These are phyloP conservation scores for Serripes groenlandicus DNA, from an alignment of 2,888 invertebrate species.

Conservation along the genomic window DNA sequence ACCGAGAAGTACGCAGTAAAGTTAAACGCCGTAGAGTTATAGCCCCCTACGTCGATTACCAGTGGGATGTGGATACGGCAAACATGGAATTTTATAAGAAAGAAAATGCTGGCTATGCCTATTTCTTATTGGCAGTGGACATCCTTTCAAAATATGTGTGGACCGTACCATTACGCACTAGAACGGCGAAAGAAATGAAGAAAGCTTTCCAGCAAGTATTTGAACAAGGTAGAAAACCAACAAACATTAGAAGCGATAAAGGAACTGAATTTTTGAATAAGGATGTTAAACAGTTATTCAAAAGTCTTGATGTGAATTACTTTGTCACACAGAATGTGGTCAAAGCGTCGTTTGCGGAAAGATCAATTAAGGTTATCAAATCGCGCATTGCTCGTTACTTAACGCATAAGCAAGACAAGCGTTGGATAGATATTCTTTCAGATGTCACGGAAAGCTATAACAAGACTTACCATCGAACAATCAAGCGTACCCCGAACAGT, in stretches of 20 bases:
- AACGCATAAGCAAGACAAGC: slow-evolving; percentile 43
- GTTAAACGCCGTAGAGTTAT: slow-evolving; percentile 51
- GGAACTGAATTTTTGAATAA: slow-evolving; percentile 54
- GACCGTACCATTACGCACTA: slow-evolving; percentile 40
- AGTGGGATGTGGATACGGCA: slow-evolving; percentile 62
- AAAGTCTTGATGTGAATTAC: slow-evolving; percentile 34
- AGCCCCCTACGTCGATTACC: slow-evolving; percentile 56
- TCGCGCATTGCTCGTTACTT: slow-evolving; percentile 43
- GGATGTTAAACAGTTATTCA: slow-evolving; percentile 33
- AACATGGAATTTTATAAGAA: slow-evolving; percentile 48
- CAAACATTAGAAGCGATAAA: slow-evolving; percentile 31
- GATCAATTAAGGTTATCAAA: slow-evolving; percentile 54
- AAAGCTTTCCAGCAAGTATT: slow-evolving; percentile 46
- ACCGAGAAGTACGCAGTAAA: slow-evolving; percentile 39
- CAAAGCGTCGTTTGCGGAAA: slow-evolving; percentile 45
- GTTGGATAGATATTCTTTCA: slow-evolving; percentile 42
- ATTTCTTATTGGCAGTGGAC: slow-evolving; percentile 51
- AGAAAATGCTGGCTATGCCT: slow-evolving; percentile 51
- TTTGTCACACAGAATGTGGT: slow-evolving; percentile 51
- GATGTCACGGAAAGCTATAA: slow-evolving; percentile 55
- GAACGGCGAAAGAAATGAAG: slow-evolving; percentile 51
- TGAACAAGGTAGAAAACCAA: slow-evolving; percentile 34
- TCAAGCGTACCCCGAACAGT: slow-evolving; percentile 46
- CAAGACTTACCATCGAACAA: slow-evolving; percentile 49
- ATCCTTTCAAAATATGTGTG: slow-evolving; percentile 48